These are phyloP conservation scores for Tetramorium alpestre DNA, from an alignment of 1,140 invertebrate species.

Conservation along the genomic window DNA sequence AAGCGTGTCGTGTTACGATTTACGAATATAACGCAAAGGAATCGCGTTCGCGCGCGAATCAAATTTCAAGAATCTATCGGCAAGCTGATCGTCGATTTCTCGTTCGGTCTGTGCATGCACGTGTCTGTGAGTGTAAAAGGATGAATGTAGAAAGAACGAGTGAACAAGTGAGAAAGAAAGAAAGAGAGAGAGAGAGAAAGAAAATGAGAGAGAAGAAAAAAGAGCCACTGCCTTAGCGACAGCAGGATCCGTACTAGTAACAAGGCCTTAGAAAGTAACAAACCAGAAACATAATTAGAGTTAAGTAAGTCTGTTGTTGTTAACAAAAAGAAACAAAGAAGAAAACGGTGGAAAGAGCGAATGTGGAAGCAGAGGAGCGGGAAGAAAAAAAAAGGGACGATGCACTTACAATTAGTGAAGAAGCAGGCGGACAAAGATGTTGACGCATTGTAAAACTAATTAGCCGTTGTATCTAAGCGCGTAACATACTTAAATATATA, in stretches of 20 bases:
- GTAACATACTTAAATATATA: conserved; percentile 62
- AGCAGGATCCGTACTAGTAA: conserved; percentile 73
- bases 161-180: conserved; percentile 27
- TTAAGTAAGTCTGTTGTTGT: conserved; percentile 79
- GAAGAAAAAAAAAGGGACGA: conserved; percentile 49
- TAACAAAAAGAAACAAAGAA: conserved; percentile 68
- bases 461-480: conserved; percentile 70
- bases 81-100: conserved; percentile 23
- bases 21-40: neutral
- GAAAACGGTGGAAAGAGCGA: neutral
- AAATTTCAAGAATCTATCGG: neutral
- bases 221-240: conserved; percentile 78
- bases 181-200: neutral
- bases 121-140: neutral
- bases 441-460: conserved; percentile 70
- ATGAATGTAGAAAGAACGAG: conserved; percentile 3
- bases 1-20: neutral
- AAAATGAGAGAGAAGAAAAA: conserved; percentile 34
- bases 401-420: conserved; percentile 49
- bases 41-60: neutral
- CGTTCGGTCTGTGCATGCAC: neutral
- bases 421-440: conserved; percentile 58
- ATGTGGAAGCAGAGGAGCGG: neutral
- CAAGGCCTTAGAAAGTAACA: conserved; percentile 80
- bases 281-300: conserved; percentile 80